A percentile compares a stretch with the other conserved stretches of the same genome.
Evolutionary conservation across 2,797 vertebrate species (phyloP).

Genomic region (Staurois parvus): DNA sequence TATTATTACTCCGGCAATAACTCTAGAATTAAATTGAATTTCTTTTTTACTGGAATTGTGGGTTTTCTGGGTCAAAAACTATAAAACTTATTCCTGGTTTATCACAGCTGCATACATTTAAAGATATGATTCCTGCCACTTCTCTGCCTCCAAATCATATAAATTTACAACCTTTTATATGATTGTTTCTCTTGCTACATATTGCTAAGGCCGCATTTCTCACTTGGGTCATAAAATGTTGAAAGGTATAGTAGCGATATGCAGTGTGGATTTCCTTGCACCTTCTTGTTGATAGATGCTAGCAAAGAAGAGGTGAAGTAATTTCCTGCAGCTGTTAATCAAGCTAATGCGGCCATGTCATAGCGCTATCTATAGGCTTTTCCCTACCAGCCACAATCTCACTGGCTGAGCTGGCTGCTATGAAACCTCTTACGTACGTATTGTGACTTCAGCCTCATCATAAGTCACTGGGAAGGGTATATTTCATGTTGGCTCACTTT

Average conservation of each 20-base stretch:
- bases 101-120: constrained; percentile 68
- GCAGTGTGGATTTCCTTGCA: constrained; percentile 70
- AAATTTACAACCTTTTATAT: constrained; percentile 70
- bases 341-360: constrained; percentile 68
- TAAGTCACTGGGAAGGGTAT: constrained; percentile 9
- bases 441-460: constrained; percentile 15
- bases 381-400: constrained; percentile 18
- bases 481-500: neutral
- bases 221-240: constrained; percentile 66
- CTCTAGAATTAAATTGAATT: constrained; percentile 50
- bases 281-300: constrained; percentile 63
- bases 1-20: constrained; percentile 58
- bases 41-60: constrained; percentile 52
- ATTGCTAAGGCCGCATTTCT: constrained; percentile 68
- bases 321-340: constrained; percentile 73
- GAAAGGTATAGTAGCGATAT: constrained; percentile 71
- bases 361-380: constrained; percentile 58
- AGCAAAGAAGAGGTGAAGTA: constrained; percentile 66
- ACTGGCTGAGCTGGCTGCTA: constrained; percentile 6
- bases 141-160: constrained; percentile 67
- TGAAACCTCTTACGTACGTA: constrained; percentile 19
- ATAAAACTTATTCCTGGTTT: constrained; percentile 65
- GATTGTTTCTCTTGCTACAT: constrained; percentile 69
- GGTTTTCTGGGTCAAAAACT: constrained; percentile 47
- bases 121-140: constrained; percentile 71